Conservation (phyloP, 92 coral and sea anemone species). For the Actinostola sp. region DNA sequence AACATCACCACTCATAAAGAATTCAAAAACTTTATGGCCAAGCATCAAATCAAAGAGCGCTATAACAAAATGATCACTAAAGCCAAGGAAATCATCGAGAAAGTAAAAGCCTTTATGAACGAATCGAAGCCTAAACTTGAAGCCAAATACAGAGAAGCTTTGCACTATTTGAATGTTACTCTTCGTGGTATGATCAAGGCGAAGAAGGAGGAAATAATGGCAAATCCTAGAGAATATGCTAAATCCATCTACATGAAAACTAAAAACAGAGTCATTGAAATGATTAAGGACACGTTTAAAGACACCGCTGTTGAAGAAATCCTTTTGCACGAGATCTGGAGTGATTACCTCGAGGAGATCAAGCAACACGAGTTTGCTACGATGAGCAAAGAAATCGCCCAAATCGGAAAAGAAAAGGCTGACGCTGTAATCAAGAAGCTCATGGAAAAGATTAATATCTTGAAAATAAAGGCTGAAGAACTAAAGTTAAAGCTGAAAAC, state of each 20-base stretch:
- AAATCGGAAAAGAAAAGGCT: conserved; percentile 38
- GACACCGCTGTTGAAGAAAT: conserved; percentile 66
- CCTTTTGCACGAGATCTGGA: conserved; percentile 72
- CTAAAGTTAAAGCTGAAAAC: conserved; percentile 44
- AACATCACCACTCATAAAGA: conserved; percentile 60
- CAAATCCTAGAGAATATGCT: conserved; percentile 38
- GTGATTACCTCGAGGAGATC: conserved; percentile 69
- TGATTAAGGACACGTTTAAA: conserved; percentile 42
- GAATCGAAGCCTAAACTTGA: conserved; percentile 62
- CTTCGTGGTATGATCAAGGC: conserved; percentile 66
- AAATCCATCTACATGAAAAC: conserved; percentile 36
- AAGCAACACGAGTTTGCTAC: conserved; percentile 68
- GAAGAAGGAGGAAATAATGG: conserved; percentile 50
- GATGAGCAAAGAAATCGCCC: conserved; percentile 40
- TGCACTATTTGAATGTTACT: conserved; percentile 69
- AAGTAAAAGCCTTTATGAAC: conserved; percentile 47
- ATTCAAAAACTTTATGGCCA: conserved; percentile 66
- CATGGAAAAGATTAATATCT: conserved; percentile 26
- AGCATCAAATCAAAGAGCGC: conserved; percentile 60
- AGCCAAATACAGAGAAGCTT: conserved; percentile 58
- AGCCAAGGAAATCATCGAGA: conserved; percentile 54
- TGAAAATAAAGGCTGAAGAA: conserved; percentile 36
- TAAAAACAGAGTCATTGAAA: conserved; percentile 27
- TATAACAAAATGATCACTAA: conserved; percentile 44
- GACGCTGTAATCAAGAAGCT: conserved; percentile 32